Percentiles rank a stretch among this genome's conserved stretches.
Evolutionary conservation across 2,797 vertebrate genomes (phyloP).

Genomic region (Moxostoma hubbsi): DNA sequence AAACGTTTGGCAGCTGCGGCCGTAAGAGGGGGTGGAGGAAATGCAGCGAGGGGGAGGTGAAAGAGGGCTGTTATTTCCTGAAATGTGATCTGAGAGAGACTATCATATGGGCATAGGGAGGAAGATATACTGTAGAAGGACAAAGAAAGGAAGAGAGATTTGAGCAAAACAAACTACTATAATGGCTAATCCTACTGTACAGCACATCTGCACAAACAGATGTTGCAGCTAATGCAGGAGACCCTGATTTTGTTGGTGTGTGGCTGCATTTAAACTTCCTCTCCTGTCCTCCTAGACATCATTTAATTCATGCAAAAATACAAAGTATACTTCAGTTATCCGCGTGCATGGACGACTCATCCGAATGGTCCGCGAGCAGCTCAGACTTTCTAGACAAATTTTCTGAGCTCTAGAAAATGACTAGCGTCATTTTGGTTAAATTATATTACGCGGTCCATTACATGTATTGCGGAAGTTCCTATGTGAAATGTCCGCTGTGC

Average conservation of each 20-base stretch:
- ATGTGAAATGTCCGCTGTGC: too few species aligned
- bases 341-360: too few species aligned
- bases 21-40: slow-evolving; percentile 42
- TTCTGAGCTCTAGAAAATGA: too few species aligned
- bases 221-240: background rate
- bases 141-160: slow-evolving; percentile 12
- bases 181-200: background rate
- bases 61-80: slow-evolving; percentile 2
- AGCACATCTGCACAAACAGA: background rate
- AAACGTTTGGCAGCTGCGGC: slow-evolving; percentile 57
- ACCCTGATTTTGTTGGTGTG: background rate
- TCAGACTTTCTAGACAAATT: too few species aligned
- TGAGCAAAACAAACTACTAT: background rate
- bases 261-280: background rate
- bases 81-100: background rate
- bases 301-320: too few species aligned
- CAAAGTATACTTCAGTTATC: too few species aligned
- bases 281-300: too few species aligned
- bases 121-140: background rate
- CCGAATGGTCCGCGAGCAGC: too few species aligned
- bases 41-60: slow-evolving; percentile 38
- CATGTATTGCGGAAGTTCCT: too few species aligned
- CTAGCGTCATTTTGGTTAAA: too few species aligned
- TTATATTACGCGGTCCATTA: too few species aligned
- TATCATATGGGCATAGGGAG: background rate